Evolutionary conservation across 2,888 invertebrate genomes (phyloP).

Genomic region (Alentia gelatinosa): DNA sequence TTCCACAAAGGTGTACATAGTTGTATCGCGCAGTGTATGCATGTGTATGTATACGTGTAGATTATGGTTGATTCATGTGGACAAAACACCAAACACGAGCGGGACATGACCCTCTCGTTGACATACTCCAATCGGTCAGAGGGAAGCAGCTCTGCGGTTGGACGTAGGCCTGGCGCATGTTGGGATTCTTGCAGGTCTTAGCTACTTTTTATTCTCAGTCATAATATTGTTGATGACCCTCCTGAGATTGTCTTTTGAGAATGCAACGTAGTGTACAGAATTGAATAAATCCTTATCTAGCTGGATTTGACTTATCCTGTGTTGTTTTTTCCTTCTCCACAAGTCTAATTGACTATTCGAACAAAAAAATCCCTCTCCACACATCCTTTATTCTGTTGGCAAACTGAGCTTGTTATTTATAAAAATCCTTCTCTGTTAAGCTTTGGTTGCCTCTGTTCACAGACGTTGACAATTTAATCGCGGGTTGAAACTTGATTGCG

Average conservation of each 20-base stretch:
- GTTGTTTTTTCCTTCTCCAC: neutral
- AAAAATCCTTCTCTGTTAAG: no score
- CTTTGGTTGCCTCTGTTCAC: no score
- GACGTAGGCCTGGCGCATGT: neutral
- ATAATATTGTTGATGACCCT: neutral
- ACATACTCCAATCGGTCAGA: neutral
- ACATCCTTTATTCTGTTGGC: no score
- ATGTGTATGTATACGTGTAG: neutral
- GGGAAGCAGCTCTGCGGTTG: neutral
- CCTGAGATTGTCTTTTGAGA: constrained; percentile 20
- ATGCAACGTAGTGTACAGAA: constrained; percentile 13
- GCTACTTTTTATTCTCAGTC: neutral
- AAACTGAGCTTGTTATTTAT: no score
- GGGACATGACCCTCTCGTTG: neutral
- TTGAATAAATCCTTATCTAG: neutral
- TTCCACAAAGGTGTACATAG: neutral
- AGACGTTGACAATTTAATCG: no score
- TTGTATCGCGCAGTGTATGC: neutral
- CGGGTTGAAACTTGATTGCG: no score
- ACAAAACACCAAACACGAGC: neutral
- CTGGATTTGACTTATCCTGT: neutral
- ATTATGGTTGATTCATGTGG: neutral
- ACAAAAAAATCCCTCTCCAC: no score
- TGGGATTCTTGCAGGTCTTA: neutral
- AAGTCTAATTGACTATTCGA: no score